Conservation (phyloP, 2,113 vertebrate species). For the Notothenia rossii region DNA sequence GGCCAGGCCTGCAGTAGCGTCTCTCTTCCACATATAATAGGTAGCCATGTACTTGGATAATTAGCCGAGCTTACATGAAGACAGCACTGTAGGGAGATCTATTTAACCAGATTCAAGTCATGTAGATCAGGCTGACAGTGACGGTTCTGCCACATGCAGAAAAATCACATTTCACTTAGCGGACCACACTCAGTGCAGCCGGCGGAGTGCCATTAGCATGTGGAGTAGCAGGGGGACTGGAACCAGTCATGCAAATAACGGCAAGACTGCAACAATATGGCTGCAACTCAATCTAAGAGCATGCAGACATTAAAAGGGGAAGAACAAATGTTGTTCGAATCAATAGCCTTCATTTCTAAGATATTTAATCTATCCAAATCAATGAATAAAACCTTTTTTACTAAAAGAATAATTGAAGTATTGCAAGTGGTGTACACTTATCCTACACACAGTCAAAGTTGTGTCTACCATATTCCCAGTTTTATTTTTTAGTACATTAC, state of each 20-base stretch:
- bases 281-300: background rate
- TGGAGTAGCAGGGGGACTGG: constrained; percentile 2
- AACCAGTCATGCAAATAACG: background rate
- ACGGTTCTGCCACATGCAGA: constrained; percentile 9
- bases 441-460: too few relatives aligned
- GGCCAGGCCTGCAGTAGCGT: constrained; percentile 3
- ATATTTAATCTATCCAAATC: too few relatives aligned
- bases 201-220: background rate
- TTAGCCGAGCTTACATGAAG: constrained; percentile 52
- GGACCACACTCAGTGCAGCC: background rate
- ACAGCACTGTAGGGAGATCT: constrained; percentile 34
- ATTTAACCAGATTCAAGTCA: constrained; percentile 59
- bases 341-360: too few relatives aligned
- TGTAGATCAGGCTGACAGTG: constrained; percentile 37
- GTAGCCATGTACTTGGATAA: constrained; percentile 40
- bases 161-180: constrained; percentile 29
- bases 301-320: background rate
- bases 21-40: constrained; percentile 24
- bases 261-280: background rate
- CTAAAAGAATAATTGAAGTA: too few relatives aligned
- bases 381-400: too few relatives aligned
- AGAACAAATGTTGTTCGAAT: too few relatives aligned
- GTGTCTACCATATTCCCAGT: too few relatives aligned
- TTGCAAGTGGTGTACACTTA: too few relatives aligned
- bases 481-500: too few relatives aligned